These are phyloP conservation scores for Trissolcus basalis DNA, from an alignment of 1,140 invertebrate species.

Conservation along the genomic window DNA sequence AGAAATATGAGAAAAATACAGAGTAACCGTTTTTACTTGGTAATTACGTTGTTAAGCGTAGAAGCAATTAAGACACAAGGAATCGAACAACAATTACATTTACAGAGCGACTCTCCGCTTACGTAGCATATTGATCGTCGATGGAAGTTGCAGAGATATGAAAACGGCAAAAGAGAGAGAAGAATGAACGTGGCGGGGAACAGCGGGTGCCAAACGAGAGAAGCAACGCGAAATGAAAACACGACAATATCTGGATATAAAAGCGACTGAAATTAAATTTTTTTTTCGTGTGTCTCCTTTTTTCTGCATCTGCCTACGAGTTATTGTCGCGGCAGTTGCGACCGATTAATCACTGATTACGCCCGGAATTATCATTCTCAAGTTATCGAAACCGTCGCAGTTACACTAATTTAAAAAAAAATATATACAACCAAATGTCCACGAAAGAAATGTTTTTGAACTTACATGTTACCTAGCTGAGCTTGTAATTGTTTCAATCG, in stretches of 20 bases:
- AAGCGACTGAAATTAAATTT: conserved; percentile 54
- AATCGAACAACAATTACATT: conserved; percentile 74
- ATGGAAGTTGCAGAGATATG: conserved; percentile 57
- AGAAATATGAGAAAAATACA: conserved; percentile 41
- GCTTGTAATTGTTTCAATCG: conserved; percentile 20
- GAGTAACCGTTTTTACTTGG: conserved; percentile 63
- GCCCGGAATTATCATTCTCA: not conserved
- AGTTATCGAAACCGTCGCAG: not conserved
- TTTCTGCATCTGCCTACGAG: conserved; percentile 42
- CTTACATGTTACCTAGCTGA: too few relatives aligned
- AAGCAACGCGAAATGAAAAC: conserved; percentile 53
- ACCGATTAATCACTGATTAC: conserved; percentile 48
- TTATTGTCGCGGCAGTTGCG: conserved; percentile 37
- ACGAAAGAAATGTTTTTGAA: too few relatives aligned
- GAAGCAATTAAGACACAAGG: conserved; percentile 73
- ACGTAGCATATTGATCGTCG: conserved; percentile 71
- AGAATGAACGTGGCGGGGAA: conserved; percentile 12
- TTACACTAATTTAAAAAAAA: too few relatives aligned
- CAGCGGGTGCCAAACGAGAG: conserved; percentile 25
- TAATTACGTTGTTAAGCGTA: conserved; percentile 73
- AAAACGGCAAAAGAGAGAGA: conserved; percentile 40
- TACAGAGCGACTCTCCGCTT: conserved; percentile 64
- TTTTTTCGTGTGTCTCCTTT: conserved; percentile 34
- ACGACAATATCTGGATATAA: conserved; percentile 53
- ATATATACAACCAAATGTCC: too few relatives aligned